phyloP scores from a whole-genome alignment of 2,888 invertebrate species.

The Spilosoma lubricipeda region DNA sequence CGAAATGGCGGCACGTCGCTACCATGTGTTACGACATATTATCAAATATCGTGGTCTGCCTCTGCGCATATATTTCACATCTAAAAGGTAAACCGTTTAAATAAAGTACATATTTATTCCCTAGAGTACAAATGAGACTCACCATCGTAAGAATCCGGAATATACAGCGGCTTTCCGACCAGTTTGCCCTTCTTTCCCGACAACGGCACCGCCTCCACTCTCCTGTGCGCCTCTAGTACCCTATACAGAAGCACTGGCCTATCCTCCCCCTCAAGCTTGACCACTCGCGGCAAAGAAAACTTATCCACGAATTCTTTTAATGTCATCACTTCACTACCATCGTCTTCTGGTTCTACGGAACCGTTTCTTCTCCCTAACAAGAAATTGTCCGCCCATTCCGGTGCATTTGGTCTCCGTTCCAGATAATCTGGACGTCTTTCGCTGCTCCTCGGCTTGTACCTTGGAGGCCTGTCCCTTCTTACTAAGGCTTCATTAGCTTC shows the following conservation, averaged over 20 bases:
- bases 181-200: conserved; percentile 85
- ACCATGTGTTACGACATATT: too few species aligned
- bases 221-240: conserved; percentile 87
- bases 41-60: too few species aligned
- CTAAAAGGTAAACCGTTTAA: too few species aligned
- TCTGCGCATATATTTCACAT: too few species aligned
- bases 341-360: conserved; percentile 80
- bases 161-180: conserved; percentile 87
- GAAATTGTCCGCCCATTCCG: conserved; percentile 82
- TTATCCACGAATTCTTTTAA: conserved; percentile 87
- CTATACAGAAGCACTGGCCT: conserved; percentile 88
- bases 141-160: conserved; percentile 90
- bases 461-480: conserved; percentile 76
- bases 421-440: conserved; percentile 81
- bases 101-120: too few species aligned
- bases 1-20: too few species aligned
- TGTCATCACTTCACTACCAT: conserved; percentile 79
- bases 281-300: conserved; percentile 87
- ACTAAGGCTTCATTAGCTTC: conserved; percentile 84
- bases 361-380: conserved; percentile 76
- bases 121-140: too few species aligned
- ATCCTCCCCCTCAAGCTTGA: conserved; percentile 84
- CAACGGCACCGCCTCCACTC: conserved; percentile 87
- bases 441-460: conserved; percentile 81
- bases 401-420: conserved; percentile 70